Evolutionary conservation across 2,797 vertebrate species (phyloP).

Genomic region (Gymnopithys bicolor): DNA sequence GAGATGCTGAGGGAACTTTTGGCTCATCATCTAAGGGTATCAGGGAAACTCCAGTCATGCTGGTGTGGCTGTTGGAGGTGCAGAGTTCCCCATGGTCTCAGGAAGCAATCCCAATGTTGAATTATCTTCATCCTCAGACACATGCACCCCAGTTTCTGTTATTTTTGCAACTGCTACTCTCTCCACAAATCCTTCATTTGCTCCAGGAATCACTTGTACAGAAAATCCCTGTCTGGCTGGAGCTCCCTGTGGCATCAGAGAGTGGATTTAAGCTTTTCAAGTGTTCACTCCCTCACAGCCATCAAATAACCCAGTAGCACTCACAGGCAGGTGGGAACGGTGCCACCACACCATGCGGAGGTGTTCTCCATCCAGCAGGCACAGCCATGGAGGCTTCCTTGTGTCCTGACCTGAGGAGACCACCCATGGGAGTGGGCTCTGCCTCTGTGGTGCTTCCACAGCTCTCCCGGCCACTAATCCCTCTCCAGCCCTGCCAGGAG

Average conservation of each 20-base stretch:
- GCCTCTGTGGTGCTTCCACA: neutral
- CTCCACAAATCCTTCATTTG: neutral
- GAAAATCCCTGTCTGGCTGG: neutral
- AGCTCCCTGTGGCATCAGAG: neutral
- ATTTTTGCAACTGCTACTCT: neutral
- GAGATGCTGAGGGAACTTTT: constrained; percentile 10
- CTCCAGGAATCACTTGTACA: neutral
- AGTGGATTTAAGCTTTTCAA: neutral
- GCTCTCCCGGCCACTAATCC: neutral
- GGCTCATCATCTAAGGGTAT: neutral
- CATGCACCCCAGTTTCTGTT: rapidly evolving
- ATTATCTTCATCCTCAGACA: neutral
- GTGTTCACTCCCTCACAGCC: neutral
- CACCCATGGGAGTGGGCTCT: neutral
- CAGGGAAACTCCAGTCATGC: neutral
- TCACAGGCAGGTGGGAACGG: neutral
- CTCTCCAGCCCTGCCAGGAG: neutral
- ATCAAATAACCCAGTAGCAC: neutral
- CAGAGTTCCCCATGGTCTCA: neutral
- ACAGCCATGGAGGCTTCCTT: rapidly evolving
- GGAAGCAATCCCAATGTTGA: rapidly evolving
- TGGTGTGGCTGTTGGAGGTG: neutral
- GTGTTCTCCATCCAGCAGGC: neutral
- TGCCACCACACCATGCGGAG: neutral
- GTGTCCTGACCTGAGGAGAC: neutral